phyloP scores from a whole-genome alignment of 2,888 invertebrate species.

The Agonum fuliginosum region DNA sequence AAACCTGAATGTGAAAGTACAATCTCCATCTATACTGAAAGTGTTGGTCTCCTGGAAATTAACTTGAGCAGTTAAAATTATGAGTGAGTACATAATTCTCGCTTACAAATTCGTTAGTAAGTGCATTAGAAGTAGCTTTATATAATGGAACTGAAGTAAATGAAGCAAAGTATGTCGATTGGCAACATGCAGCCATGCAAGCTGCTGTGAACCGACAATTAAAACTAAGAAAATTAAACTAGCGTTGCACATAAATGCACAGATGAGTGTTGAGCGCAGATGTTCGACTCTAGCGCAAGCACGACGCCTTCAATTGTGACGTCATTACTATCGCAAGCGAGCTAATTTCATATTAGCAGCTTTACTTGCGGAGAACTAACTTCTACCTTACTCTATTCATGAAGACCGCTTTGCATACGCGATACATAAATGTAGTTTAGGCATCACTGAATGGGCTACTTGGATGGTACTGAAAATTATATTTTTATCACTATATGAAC shows the following conservation, averaged over 20 bases:
- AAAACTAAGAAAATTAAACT: slow-evolving; percentile 54
- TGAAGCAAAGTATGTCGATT: slow-evolving; percentile 39
- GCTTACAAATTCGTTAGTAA: neutral
- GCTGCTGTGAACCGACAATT: slow-evolving; percentile 50
- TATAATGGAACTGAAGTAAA: slow-evolving; percentile 17
- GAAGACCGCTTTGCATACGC: neutral
- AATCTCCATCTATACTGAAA: no score
- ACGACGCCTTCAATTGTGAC: slow-evolving; percentile 15
- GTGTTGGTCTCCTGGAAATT: neutral
- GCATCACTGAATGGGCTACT: no score
- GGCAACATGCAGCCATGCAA: slow-evolving; percentile 34
- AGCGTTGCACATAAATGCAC: slow-evolving; percentile 46
- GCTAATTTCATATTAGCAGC: slow-evolving; percentile 49
- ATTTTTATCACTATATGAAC: no score
- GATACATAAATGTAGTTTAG: no score
- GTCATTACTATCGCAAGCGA: slow-evolving; percentile 32
- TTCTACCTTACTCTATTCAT: neutral
- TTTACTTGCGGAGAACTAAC: slow-evolving; percentile 10
- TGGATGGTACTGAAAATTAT: no score
- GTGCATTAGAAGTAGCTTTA: neutral
- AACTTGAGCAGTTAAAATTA: neutral
- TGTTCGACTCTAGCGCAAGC: slow-evolving; percentile 12
- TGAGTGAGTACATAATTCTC: no score
- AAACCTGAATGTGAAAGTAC: no score
- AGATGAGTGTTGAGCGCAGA: slow-evolving; percentile 35